Evolutionary conservation across 2,113 vertebrate species (phyloP).

Genomic region (Ornithorhynchus anatinus): DNA sequence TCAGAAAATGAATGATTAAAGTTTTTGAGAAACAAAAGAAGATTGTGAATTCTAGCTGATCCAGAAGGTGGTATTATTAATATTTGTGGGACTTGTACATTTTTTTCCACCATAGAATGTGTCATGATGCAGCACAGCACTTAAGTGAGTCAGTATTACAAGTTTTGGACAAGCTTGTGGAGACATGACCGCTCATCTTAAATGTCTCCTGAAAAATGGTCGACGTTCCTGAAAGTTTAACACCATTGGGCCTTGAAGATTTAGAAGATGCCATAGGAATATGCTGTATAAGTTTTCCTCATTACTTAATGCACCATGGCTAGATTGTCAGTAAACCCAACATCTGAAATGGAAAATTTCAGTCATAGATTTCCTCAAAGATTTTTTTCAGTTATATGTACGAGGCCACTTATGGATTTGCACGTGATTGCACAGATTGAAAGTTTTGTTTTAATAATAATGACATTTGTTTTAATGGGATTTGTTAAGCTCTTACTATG

Average conservation of each 20-base stretch:
- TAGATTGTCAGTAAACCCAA: no score
- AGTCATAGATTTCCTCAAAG: no score
- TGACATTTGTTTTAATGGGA: no score
- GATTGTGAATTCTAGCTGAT: background rate
- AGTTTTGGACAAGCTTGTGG: background rate
- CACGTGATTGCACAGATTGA: no score
- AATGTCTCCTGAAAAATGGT: background rate
- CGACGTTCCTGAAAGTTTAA: background rate
- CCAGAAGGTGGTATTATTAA: background rate
- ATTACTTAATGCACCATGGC: background rate
- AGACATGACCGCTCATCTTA: background rate
- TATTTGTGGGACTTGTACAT: background rate
- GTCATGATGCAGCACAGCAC: background rate
- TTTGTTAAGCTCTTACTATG: no score
- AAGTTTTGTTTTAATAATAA: no score
- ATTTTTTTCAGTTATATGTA: no score
- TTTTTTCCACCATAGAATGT: background rate
- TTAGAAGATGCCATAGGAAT: background rate
- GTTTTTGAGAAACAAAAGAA: background rate
- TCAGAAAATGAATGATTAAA: background rate
- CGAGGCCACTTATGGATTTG: no score
- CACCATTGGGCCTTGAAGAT: background rate
- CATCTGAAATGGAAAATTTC: no score
- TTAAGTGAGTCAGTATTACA: background rate
- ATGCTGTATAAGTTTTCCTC: background rate